A percentile compares a stretch with the other conserved stretches of the same genome.
Evolutionary conservation across 2,888 invertebrate genomes (phyloP).

Genomic region (Brenthis ino): DNA sequence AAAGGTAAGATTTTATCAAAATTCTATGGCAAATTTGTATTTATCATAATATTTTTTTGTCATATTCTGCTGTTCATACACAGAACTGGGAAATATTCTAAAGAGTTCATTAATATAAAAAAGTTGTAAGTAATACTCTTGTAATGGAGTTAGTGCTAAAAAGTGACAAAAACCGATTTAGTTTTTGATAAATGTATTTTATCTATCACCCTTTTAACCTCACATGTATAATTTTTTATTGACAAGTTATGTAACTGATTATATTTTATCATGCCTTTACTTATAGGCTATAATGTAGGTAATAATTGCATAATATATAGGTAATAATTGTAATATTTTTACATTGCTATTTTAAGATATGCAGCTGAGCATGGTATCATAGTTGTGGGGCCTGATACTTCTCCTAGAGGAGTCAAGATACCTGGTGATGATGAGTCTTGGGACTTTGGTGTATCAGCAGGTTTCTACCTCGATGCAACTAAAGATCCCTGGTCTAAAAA

Average conservation of each 20-base stretch:
- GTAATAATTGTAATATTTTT: not conserved
- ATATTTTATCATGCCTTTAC: not conserved
- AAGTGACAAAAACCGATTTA: too few relatives aligned
- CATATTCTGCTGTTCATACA: too few relatives aligned
- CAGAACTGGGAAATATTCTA: too few relatives aligned
- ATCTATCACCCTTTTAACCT: constrained; percentile 6
- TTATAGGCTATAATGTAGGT: not conserved
- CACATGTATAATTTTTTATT: not conserved
- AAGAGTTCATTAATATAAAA: too few relatives aligned
- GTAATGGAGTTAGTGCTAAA: too few relatives aligned
- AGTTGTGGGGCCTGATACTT: constrained; percentile 97
- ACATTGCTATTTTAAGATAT: constrained; percentile 74
- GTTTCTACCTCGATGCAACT: constrained; percentile 97
- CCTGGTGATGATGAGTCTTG: constrained; percentile 95
- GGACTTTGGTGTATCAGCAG: constrained; percentile 98
- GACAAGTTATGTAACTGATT: not conserved
- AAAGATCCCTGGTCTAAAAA: constrained; percentile 95
- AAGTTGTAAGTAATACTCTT: too few relatives aligned
- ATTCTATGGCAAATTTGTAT: not conserved
- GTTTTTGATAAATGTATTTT: not conserved
- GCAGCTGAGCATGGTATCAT: constrained; percentile 93
- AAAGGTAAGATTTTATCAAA: constrained; percentile 75
- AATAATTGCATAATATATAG: not conserved
- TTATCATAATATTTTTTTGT: too few relatives aligned
- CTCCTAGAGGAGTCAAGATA: constrained; percentile 94